These are phyloP conservation scores for Schizothorax lantsangensis DNA, from an alignment of 2,797 vertebrate genomes.

Conservation along the genomic window DNA sequence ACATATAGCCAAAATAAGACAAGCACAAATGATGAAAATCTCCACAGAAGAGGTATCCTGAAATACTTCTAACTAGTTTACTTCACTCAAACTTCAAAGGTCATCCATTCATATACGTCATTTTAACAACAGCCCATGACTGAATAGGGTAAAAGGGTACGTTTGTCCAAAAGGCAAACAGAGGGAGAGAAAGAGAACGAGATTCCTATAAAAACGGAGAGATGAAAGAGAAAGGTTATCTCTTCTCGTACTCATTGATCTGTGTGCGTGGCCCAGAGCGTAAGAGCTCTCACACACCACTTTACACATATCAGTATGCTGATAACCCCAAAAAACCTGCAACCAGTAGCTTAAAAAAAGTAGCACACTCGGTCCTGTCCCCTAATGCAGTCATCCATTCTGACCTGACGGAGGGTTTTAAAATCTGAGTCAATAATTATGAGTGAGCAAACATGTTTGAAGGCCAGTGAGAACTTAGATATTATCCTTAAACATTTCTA, in stretches of 20 bases:
- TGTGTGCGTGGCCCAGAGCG: conserved; percentile 61
- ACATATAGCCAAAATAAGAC: conserved; percentile 21
- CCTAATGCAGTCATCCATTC: background rate
- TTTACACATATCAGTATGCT: conserved; percentile 27
- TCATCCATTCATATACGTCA: conserved; percentile 68
- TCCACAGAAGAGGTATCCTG: background rate
- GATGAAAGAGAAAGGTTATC: conserved; percentile 77
- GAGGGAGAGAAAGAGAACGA: conserved; percentile 70
- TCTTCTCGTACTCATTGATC: conserved; percentile 73
- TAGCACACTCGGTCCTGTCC: background rate
- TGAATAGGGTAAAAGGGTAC: conserved; percentile 65
- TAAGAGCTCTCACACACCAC: conserved; percentile 14
- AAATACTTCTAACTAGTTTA: background rate
- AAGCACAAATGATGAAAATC: background rate
- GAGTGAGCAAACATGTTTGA: conserved; percentile 16
- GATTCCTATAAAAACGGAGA: conserved; percentile 69
- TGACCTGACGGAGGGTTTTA: background rate
- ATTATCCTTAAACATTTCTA: conserved; percentile 34
- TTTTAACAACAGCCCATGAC: conserved; percentile 38
- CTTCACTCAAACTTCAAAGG: conserved; percentile 56
- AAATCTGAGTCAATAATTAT: conserved; percentile 32
- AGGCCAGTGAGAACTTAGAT: background rate
- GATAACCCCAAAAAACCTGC: background rate
- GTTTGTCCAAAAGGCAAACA: conserved; percentile 69
- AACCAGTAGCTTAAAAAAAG: background rate